Conservation (phyloP, 2,113 vertebrate species). For the Leptocoma aspasia region DNA sequence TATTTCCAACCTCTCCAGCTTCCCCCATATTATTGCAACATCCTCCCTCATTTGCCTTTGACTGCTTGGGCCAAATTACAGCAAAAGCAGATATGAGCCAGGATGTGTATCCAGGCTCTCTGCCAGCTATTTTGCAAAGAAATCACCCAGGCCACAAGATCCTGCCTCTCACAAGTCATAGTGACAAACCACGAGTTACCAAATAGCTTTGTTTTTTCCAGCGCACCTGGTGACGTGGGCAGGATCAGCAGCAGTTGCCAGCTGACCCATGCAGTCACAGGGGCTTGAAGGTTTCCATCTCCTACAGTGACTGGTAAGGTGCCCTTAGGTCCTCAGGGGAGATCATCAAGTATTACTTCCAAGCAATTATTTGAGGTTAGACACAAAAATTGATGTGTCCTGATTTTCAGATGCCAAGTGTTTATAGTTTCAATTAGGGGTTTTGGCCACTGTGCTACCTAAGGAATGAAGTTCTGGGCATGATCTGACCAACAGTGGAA, state of each 20-base stretch:
- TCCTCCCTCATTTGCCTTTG: conserved; percentile 1
- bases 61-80: conserved; percentile 1
- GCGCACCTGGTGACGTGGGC: not conserved
- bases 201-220: not conserved
- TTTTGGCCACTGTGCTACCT: not conserved
- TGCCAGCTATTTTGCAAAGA: conserved; percentile 4
- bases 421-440: not conserved
- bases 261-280: not conserved
- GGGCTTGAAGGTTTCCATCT: not conserved
- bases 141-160: not conserved
- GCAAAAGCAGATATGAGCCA: not conserved
- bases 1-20: not conserved
- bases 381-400: not conserved
- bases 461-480: not conserved
- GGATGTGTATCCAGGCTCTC: not conserved
- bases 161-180: not conserved
- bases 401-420: not conserved
- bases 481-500: not conserved
- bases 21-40: not conserved
- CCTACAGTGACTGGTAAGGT: not conserved
- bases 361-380: not conserved
- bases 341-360: not conserved
- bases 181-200: not conserved
- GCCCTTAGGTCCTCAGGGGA: not conserved
- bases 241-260: accelerated